Base-by-base conservation (phyloP, 2,113 vertebrate genomes). In the Macquaria australasica region DNA sequence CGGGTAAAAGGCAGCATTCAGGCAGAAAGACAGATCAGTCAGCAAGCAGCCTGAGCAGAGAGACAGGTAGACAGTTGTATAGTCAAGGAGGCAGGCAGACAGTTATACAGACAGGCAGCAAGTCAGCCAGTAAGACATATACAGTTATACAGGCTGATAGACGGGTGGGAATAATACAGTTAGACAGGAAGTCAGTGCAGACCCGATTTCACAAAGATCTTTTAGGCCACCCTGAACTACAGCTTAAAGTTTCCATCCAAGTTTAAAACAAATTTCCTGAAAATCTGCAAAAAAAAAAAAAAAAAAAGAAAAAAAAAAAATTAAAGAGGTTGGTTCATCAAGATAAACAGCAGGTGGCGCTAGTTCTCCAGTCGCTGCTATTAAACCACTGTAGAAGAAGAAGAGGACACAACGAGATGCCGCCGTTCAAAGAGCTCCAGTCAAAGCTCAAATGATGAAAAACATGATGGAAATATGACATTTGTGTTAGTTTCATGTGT, bases 1-100 rank as follows among this genome's bases (percentile, higher is more conserved):
- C 25, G 12, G 50, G 56, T 31, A 86, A 45, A 69, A 58, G 63
- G 4, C 39, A 14, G 21, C 41, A 70, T 50, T 53, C 55, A 85
- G 59, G 7, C 45, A 74, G 56, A 64, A 8, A 73, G 41, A 83
- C 41, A 34, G 55, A 34, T 39, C 48, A 25, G 50, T 10, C 25
- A 18, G 12, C 25, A 37, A 15, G 14, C 45, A 0, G 50, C 2
- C 51, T 20, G 50, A 53, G 11, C 3, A 31, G 81, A 37, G 6
- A 16, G 51, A 25, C 28, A 58, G 34, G 3, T 31, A 81, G 73
- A 53, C 0, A 73, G 48, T 50, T 15, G n/a, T n/a, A n/a, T n/a
- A n/a, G n/a, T n/a, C n/a, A n/a, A n/a, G n/a, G n/a, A n/a, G n/a
- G n/a, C n/a, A n/a, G n/a, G n/a, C n/a, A n/a, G n/a, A n/a, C n/a